Evolutionary conservation across 1,140 invertebrate species (phyloP), one percentile per base, ranked within the genome.

Genomic region (Psix sp.): DNA sequence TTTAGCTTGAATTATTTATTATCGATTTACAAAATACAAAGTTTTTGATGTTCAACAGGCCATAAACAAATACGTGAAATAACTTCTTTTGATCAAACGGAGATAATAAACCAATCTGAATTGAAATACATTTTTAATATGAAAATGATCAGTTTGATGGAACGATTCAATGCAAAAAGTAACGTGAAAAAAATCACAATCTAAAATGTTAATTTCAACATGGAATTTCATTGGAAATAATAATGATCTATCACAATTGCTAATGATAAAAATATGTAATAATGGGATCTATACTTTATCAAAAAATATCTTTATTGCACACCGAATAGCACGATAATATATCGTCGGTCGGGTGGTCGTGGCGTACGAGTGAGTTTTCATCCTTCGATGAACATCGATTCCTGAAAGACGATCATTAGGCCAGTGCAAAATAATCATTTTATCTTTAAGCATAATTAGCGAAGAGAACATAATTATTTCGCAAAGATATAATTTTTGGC

Each of bases 391-490:
- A 66, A 48, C 40, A 56, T 40, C 13, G 62, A 56, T 66, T 54
- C 24, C 42, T 39, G 40, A 56, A 48, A 66, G 13, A 54, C 62
- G 36, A 43, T 52, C 46, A 63, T 63, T 52, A 54, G 20, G 43
- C 16, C 11, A 16, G 11, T 20, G 43, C 56, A 7, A n/a, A 36
- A 54, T 54, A 65, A 54, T 65, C 21, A 24, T 20, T 49, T 46
- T 46, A 65, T 65, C 60, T 65, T 4, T 1, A 16, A n/a, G 13
- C 40, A 24, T 31, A 54, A 66, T 66, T 66, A 54, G 49, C 42
- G 11, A 13, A 14, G 11, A 35, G 33, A 1, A 35, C 13, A 35
- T 35, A 10, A 39, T 48, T 7, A 48, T 48, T 29, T 16, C 20
- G 15, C 7, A 14, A 29, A 3, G 14, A 5, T 40, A 17, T 38